phyloP scores from a whole-genome alignment of 2,888 invertebrate genomes.

The Cosmorhoe ocellata region DNA sequence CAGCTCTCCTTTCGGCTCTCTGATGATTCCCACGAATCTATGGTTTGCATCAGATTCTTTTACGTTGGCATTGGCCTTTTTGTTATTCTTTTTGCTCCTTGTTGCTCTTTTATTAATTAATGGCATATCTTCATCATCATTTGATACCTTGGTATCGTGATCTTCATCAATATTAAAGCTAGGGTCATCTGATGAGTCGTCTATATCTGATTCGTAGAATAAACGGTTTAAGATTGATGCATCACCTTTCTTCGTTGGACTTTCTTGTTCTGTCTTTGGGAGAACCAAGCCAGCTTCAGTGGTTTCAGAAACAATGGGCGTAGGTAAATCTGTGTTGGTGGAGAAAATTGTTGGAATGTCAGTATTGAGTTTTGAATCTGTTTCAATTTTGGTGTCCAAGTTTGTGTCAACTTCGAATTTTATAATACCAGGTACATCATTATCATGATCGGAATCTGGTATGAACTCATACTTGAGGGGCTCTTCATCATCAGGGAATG shows the following conservation, averaged over 20 bases:
- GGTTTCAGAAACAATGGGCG: too few relatives aligned
- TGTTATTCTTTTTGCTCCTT: background rate
- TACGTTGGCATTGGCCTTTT: background rate
- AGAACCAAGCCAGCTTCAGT: background rate
- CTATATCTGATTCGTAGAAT: conserved; percentile 1
- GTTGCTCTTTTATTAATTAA: background rate
- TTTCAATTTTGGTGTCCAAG: background rate
- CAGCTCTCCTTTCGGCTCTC: conserved; percentile 40
- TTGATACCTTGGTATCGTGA: background rate
- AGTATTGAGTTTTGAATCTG: background rate
- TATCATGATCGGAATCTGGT: conserved; percentile 4
- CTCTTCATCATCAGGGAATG: conserved; percentile 5
- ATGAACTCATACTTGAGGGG: conserved; percentile 15
- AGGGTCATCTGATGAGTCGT: conserved; percentile 1
- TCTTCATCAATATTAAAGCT: conserved; percentile 9
- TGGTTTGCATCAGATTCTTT: conserved; percentile 6
- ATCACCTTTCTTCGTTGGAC: background rate
- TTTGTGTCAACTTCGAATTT: background rate
- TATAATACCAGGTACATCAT: background rate
- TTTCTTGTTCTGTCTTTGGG: background rate
- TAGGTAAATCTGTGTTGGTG: too few relatives aligned
- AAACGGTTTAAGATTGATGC: background rate
- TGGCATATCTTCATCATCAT: background rate
- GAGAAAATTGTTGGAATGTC: background rate
- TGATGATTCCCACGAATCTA: conserved; percentile 16